Evolutionary conservation across 2,113 vertebrate genomes (phyloP), one percentile per base, ranked within the genome.

Genomic region (Trogon melanurus): DNA sequence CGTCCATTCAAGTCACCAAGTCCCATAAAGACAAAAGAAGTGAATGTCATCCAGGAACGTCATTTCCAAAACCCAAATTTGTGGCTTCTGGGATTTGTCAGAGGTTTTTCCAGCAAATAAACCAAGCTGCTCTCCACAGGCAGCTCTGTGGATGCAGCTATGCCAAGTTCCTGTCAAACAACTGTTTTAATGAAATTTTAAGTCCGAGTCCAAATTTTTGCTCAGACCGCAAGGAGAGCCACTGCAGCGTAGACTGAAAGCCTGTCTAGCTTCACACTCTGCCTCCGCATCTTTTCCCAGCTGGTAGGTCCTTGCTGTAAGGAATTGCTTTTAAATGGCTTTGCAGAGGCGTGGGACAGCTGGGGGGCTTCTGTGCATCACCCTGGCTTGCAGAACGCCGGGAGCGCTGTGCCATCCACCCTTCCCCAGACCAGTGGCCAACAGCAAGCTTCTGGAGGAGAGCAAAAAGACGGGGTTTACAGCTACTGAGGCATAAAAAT

Each of bases 91-190:
- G 82, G 71, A 73, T 80, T 34, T 80, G 58, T 88, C 65, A 92
- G 81, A 93, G 88, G 62, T 54, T 95, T 94, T 88, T 93, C 85
- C 91, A 93, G 65, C 86, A 64, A 80, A 72, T 74, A 85, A 56
- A 3, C 9, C 57, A 88, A 84, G 74, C 70, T 71, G 78, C 87
- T 91, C 74, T 80, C 70, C 92, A 78, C 83, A 78, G 64, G 89
- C 96, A 89, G 89, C 73, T 27, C 90, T 64, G 38, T 38, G 65
- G 83, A 44, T 1, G 4, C 69, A 78, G 86, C 69, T 2, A 20
- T 0, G 80, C 94, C 91, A 95, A 89, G 53, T 91, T 96, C 67
- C 94, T 92, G 86, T 95, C 91, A 89, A 86, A 73, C 38, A 67
- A 81, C 48, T 38, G 27, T 73, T 88, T 73, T 73, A 93, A 95